phyloP scores from a whole-genome alignment of 2,113 vertebrate genomes.

The Gymnarchus niloticus region DNA sequence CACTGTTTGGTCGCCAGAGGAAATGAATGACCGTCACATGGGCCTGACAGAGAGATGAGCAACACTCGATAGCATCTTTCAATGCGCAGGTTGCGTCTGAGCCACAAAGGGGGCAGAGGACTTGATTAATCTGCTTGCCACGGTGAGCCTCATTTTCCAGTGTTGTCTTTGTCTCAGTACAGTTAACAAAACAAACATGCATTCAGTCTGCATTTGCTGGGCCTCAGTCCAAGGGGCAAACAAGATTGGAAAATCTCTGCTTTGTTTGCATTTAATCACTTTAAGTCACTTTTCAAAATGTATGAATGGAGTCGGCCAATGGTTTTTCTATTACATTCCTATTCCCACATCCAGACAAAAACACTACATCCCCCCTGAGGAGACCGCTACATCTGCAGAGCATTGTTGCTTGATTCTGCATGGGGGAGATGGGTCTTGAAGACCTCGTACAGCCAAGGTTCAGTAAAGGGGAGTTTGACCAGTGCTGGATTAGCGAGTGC shows the following conservation, averaged over 20 bases:
- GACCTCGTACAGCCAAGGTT: not conserved
- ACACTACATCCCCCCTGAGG: not conserved
- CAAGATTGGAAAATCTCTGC: not conserved
- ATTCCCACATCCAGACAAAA: not conserved
- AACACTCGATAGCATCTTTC: not conserved
- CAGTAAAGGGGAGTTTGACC: not conserved
- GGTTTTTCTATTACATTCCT: not conserved
- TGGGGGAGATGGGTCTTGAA: too few species aligned
- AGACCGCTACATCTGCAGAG: not conserved
- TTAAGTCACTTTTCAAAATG: not conserved
- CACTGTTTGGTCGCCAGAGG: not conserved
- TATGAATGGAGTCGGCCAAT: not conserved
- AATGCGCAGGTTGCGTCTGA: not conserved
- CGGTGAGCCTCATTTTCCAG: not conserved
- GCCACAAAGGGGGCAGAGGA: not conserved
- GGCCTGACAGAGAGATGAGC: not conserved
- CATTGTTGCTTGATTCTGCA: not conserved
- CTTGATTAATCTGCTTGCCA: slow-evolving; percentile 9
- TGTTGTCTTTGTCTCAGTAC: not conserved
- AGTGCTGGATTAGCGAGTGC: not conserved
- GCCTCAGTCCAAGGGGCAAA: not conserved
- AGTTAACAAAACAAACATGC: slow-evolving; percentile 17
- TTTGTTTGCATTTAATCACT: slow-evolving; percentile 1
- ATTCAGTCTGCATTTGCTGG: not conserved
- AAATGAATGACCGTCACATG: not conserved